Conservation (phyloP, 2,113 vertebrate species). For the Dipodomys ordii region DNA sequence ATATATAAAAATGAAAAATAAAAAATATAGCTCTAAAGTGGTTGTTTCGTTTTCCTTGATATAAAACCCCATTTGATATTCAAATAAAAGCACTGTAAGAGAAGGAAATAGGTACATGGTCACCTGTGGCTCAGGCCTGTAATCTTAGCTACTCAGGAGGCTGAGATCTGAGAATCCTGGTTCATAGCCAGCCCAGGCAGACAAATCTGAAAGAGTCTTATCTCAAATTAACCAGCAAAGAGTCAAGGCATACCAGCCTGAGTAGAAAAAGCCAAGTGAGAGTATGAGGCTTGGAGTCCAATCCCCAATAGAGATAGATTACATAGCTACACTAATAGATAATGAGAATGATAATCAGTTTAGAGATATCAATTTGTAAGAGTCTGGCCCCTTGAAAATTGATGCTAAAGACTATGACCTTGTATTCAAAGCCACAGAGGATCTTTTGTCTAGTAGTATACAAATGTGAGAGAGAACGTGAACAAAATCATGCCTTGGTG, state of each 20-base stretch:
- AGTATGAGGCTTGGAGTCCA: too few species aligned
- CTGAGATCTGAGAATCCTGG: too few species aligned
- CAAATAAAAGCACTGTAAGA: constrained; percentile 1
- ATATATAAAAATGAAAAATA: too few species aligned
- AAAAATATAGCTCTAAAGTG: constrained; percentile 11
- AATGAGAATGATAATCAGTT: neutral
- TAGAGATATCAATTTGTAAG: constrained; percentile 6
- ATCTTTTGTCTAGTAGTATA: neutral
- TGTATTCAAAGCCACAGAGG: neutral
- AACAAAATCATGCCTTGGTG: neutral
- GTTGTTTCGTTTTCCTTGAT: constrained; percentile 6
- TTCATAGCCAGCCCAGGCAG: too few species aligned
- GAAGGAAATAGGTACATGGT: too few species aligned
- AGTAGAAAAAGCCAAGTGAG: too few species aligned
- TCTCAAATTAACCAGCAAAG: too few species aligned
- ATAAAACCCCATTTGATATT: constrained; percentile 1
- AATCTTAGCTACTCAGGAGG: too few species aligned
- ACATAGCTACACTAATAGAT: neutral
- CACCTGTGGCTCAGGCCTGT: too few species aligned
- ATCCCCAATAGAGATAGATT: neutral
- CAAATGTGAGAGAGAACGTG: neutral
- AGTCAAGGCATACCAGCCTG: too few species aligned
- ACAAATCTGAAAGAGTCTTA: too few species aligned
- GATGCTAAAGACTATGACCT: neutral
- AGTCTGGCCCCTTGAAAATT: neutral